Evolutionary conservation across 2,797 vertebrate species (phyloP).

Genomic region (Myripristis murdjan): DNA sequence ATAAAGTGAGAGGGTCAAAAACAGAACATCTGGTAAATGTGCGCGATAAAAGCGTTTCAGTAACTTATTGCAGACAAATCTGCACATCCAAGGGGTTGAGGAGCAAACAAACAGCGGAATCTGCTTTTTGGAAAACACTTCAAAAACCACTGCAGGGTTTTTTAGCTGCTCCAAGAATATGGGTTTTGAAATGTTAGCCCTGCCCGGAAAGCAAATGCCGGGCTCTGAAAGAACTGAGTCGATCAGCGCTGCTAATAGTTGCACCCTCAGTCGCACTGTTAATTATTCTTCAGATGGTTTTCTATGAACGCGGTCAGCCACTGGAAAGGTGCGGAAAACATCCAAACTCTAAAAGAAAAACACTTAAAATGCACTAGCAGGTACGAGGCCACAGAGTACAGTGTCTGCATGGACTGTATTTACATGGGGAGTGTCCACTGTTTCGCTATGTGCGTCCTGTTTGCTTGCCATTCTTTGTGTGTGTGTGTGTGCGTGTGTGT

Average conservation of each 20-base stretch:
- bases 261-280: too few relatives aligned
- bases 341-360: slow-evolving; percentile 18
- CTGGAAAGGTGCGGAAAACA: too few relatives aligned
- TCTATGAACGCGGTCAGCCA: too few relatives aligned
- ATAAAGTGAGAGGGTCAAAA: slow-evolving; percentile 25
- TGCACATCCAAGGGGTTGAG: background rate
- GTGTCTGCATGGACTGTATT: slow-evolving; percentile 30
- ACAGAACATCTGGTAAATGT: slow-evolving; percentile 28
- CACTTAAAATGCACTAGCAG: slow-evolving; percentile 7
- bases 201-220: background rate
- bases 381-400: slow-evolving; percentile 55
- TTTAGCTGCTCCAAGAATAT: background rate
- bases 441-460: slow-evolving; percentile 14
- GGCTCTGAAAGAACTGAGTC: background rate
- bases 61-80: background rate
- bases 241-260: background rate
- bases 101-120: too few relatives aligned
- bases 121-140: background rate
- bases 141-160: background rate
- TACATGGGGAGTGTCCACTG: slow-evolving; percentile 29
- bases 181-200: too few relatives aligned
- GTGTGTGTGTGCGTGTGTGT: slow-evolving; percentile 7
- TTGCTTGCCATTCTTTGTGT: background rate
- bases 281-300: too few relatives aligned
- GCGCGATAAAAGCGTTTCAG: background rate